These are phyloP conservation scores for Microtus oregoni DNA, from an alignment of 2,113 vertebrate genomes.

Conservation along the genomic window DNA sequence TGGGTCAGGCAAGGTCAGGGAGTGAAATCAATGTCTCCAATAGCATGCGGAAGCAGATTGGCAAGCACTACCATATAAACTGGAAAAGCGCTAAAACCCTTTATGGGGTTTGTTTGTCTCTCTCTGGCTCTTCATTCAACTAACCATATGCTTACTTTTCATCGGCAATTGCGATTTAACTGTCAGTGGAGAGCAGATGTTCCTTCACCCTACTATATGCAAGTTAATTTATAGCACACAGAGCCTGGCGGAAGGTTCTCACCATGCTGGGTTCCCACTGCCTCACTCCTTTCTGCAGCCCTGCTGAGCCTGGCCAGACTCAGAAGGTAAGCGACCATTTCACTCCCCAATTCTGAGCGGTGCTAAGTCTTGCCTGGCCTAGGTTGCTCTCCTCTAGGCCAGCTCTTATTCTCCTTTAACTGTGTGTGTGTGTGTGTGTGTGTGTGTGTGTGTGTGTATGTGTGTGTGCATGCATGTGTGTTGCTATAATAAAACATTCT, in stretches of 20 bases:
- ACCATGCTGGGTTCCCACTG: not conserved
- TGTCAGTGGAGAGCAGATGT: conserved; percentile 86
- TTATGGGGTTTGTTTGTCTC: conserved; percentile 70
- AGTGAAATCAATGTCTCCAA: not conserved
- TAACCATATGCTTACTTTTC: conserved; percentile 83
- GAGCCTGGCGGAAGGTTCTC: conserved; percentile 58
- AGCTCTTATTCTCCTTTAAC: not conserved
- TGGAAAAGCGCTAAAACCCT: conserved; percentile 23
- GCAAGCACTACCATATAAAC: conserved; percentile 37
- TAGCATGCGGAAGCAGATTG: conserved; percentile 21
- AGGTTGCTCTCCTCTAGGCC: not conserved
- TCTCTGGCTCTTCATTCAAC: conserved; percentile 76
- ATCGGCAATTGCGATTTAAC: conserved; percentile 85
- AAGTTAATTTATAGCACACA: conserved; percentile 72
- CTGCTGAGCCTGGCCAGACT: not conserved
- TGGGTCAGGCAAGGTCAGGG: not conserved
- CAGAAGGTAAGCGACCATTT: not conserved
- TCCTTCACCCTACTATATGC: not conserved
- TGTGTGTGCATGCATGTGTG: too few relatives aligned
- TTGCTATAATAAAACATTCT: not conserved
- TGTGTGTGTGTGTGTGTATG: not conserved
- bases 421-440: too few relatives aligned
- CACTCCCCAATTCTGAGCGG: fast-evolving
- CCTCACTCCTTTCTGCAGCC: not conserved
- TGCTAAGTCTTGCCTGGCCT: not conserved